Percentiles rank a stretch among this genome's conserved stretches.
Conservation (phyloP, 2,888 invertebrate species). For the Noctua janthina region DNA sequence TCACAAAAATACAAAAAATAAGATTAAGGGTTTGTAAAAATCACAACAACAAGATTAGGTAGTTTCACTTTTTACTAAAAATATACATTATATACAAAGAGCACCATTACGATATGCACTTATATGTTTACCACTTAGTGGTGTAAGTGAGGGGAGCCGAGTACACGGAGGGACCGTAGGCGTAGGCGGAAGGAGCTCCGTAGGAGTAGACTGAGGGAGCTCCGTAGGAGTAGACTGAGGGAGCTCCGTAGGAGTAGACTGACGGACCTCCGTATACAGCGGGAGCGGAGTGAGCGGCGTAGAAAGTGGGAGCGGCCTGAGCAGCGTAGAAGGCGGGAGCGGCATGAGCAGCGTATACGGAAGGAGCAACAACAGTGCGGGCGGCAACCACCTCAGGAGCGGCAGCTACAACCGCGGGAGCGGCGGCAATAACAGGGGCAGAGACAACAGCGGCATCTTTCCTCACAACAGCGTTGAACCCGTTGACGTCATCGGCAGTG, state of each 20-base stretch:
- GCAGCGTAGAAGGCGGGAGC: constrained; percentile 51
- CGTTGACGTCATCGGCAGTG: constrained; percentile 87
- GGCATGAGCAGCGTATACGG: constrained; percentile 63
- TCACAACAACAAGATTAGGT: constrained; percentile 56
- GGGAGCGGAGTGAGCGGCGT: constrained; percentile 57
- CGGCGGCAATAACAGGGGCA: constrained; percentile 68
- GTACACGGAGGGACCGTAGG: constrained; percentile 58
- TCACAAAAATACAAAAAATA: not conserved
- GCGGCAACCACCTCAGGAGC: constrained; percentile 68
- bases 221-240: constrained; percentile 58
- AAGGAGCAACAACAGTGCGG: constrained; percentile 61
- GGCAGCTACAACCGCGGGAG: constrained; percentile 61
- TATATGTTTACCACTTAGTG: constrained; percentile 67
- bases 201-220: constrained; percentile 43
- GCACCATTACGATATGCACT: constrained; percentile 52
- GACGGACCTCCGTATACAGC: constrained; percentile 52
- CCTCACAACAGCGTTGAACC: constrained; percentile 90
- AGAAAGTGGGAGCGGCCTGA: constrained; percentile 53
- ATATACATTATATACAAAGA: constrained; percentile 70
- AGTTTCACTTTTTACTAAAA: constrained; percentile 74
- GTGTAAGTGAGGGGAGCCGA: constrained; percentile 62
- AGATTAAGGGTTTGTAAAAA: constrained; percentile 2
- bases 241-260: constrained; percentile 45
- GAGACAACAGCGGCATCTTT: constrained; percentile 83
- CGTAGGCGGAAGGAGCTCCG: constrained; percentile 55